A percentile compares a stretch with the other conserved stretches of the same genome.
phyloP scores from a whole-genome alignment of 2,797 vertebrate genomes.

The Malacoctenus gilli region DNA sequence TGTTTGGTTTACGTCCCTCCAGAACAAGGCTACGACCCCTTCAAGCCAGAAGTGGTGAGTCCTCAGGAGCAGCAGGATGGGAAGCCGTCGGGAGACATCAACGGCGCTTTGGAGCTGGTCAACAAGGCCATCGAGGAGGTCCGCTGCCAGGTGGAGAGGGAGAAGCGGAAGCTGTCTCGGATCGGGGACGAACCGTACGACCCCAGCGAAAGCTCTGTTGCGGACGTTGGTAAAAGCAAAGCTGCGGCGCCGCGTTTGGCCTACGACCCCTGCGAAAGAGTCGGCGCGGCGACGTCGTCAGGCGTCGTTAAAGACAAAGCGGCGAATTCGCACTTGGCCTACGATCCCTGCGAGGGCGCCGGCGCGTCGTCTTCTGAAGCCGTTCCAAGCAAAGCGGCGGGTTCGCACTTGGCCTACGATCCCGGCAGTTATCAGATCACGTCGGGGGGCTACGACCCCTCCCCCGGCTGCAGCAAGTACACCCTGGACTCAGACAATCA shows the following conservation, averaged over 20 bases:
- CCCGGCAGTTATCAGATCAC: slow-evolving; percentile 85
- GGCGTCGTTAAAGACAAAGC: slow-evolving; percentile 69
- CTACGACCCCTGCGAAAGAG: too few relatives aligned
- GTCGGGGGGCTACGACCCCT: slow-evolving; percentile 87
- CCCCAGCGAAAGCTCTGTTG: too few relatives aligned
- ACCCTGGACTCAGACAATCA: slow-evolving; percentile 83
- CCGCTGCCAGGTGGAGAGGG: slow-evolving; percentile 90
- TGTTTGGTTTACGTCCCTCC: slow-evolving; percentile 27
- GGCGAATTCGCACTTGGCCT: too few relatives aligned
- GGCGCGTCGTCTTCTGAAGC: slow-evolving; percentile 50
- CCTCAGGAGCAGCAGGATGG: slow-evolving; percentile 74
- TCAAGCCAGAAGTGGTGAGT: slow-evolving; percentile 89
- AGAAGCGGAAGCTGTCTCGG: slow-evolving; percentile 87
- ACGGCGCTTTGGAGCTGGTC: slow-evolving; percentile 88
- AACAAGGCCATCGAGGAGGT: slow-evolving; percentile 94
- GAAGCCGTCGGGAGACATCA: slow-evolving; percentile 77
- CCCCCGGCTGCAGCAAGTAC: slow-evolving; percentile 90
- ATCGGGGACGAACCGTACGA: slow-evolving; percentile 85
- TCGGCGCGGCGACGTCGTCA: slow-evolving; percentile 23
- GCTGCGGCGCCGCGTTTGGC: too few relatives aligned
- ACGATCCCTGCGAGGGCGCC: too few relatives aligned
- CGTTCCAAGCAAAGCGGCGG: slow-evolving; percentile 60
- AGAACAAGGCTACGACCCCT: slow-evolving; percentile 94
- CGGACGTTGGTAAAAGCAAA: too few relatives aligned
- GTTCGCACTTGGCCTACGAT: slow-evolving; percentile 82